phyloP scores from a whole-genome alignment of 2,113 vertebrate species.

The Peromyscus leucopus region DNA sequence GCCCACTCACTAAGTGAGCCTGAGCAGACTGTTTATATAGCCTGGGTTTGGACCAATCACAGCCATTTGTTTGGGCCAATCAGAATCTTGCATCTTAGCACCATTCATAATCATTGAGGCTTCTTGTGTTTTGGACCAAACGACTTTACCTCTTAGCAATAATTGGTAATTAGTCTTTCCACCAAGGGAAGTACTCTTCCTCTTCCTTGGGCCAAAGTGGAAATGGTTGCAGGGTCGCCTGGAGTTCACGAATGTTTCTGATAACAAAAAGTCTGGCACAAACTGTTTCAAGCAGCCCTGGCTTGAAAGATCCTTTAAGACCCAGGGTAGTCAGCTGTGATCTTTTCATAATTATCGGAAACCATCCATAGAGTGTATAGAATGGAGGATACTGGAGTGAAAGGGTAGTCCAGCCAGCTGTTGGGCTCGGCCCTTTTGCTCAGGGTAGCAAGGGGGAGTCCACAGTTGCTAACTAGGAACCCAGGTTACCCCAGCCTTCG shows the following conservation, averaged over 20 bases:
- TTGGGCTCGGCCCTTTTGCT: not conserved
- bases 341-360: not conserved
- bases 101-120: not conserved
- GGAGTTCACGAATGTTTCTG: not conserved
- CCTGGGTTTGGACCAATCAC: no score
- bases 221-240: not conserved
- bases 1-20: not conserved
- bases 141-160: not conserved
- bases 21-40: not conserved
- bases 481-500: no score
- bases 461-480: not conserved
- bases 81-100: not conserved
- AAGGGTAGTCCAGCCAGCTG: not conserved
- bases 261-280: not conserved
- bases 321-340: not conserved
- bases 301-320: not conserved
- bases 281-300: not conserved
- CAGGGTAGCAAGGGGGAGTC: not conserved
- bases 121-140: no score
- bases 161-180: not conserved
- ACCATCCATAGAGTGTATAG: not conserved
- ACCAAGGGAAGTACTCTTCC: not conserved
- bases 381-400: accelerated
- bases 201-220: not conserved
- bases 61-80: not conserved